A percentile compares a stretch with the other conserved stretches of the same genome.
Evolutionary conservation across 2,797 vertebrate genomes (phyloP).

Genomic region (Lycodopsis pacificus): DNA sequence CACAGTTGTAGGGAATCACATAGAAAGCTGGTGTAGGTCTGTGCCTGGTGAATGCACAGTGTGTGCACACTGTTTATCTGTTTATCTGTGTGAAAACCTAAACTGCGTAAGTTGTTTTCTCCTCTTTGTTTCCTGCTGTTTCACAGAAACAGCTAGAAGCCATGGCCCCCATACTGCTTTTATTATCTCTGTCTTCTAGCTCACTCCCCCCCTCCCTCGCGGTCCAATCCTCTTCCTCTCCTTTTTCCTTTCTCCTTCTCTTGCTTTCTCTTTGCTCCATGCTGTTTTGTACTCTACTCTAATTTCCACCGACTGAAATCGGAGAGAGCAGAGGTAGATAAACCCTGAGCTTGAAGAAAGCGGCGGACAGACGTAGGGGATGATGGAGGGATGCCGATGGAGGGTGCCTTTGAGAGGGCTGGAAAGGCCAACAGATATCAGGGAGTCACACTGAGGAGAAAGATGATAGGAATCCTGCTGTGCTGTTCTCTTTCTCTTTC

Average conservation of each 20-base stretch:
- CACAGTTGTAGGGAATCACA: constrained; percentile 13
- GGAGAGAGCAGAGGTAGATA: constrained; percentile 56
- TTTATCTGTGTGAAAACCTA: constrained; percentile 55
- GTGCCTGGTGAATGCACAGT: constrained; percentile 12
- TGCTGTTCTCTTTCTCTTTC: constrained; percentile 37
- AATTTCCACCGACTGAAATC: constrained; percentile 68
- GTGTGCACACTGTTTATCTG: constrained; percentile 26
- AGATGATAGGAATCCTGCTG: constrained; percentile 61
- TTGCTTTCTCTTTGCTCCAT: constrained; percentile 32
- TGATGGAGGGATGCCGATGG: constrained; percentile 63
- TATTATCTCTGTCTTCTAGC: constrained; percentile 53
- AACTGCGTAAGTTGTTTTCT: constrained; percentile 61
- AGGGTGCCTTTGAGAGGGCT: constrained; percentile 51
- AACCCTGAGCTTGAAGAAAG: constrained; percentile 57
- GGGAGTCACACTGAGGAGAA: constrained; percentile 61
- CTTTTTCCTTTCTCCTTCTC: constrained; percentile 13
- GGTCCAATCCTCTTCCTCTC: constrained; percentile 28
- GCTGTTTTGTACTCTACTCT: constrained; percentile 59
- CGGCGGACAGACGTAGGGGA: constrained; percentile 42
- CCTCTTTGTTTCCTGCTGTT: constrained; percentile 62
- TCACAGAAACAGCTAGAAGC: constrained; percentile 66
- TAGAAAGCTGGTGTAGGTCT: constrained; percentile 7
- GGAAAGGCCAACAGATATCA: constrained; percentile 64
- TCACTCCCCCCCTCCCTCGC: constrained; percentile 9
- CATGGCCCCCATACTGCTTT: constrained; percentile 61